Evolutionary conservation across 2,888 invertebrate species (phyloP), one percentile per base, ranked within the genome.

Genomic region (Phasia obesa): DNA sequence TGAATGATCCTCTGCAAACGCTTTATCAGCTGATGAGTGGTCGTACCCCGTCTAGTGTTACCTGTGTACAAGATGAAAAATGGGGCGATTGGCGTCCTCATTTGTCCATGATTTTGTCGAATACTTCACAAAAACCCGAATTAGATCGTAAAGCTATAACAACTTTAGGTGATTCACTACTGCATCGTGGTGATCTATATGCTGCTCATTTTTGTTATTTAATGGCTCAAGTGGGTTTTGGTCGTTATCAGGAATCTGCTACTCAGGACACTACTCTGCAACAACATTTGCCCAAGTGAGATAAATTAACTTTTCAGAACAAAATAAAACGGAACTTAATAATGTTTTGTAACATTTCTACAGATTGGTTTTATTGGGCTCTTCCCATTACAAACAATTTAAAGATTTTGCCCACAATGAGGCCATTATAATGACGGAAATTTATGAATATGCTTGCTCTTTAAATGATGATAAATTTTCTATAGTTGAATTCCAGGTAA

Each of bases 21-120:
- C 93, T 98, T n/a, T 98, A 98, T 92, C 97, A 97, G 90, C 92
- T 97, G 87, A 95, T 97, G 92, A 96, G 96, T 85, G 96, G 96
- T 15, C 93, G 95, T 78, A 94, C 95, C 87, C 96, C 96, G 67
- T 94, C 95, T 80, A 94, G 96, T 84, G 95, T 96, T 31, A 96
- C 96, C 59, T 90, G 91, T 85, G 87, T 91, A 42, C 88, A 90
- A 47, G 96, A 96, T 89, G 94, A 94, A 87, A 94, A 94, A 86
- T 96, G 96, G 96, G 96, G 94, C 73, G 98, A 98, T 92, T 99
- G 99, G 99, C 94, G 98, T 83, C 97, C 98, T 23, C 99, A 99
- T 93, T 93, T 98, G 74, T 98, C 99, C 80, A 97, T 99, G 94
- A 94, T 99, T 87, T 93, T 99, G 70, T 96, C 98, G 82, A 97